Evolutionary conservation across 2,113 vertebrate genomes (phyloP).

Genomic region (Orthonyx spaldingii): DNA sequence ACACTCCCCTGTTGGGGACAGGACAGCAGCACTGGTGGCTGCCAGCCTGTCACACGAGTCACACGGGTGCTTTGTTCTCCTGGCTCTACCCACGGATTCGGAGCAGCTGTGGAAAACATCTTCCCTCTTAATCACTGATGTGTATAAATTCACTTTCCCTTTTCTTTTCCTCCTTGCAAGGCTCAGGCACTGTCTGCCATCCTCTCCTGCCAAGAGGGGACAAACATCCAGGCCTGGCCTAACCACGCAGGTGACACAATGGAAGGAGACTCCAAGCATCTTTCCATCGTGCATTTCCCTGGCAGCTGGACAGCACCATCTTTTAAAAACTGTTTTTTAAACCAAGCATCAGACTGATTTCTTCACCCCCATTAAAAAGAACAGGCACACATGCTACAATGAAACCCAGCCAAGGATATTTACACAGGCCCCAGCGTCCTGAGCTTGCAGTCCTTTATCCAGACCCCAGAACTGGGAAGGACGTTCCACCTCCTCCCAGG

Average conservation of each 20-base stretch:
- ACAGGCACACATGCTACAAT: fast-evolving
- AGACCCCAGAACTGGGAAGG: background rate
- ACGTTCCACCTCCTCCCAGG: background rate
- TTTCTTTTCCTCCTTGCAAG: background rate
- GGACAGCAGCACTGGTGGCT: background rate
- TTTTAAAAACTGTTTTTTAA: background rate
- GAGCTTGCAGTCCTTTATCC: slow-evolving; percentile 8
- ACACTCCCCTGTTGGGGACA: background rate
- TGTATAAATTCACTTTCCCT: background rate
- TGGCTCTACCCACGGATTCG: fast-evolving
- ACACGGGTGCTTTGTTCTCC: background rate
- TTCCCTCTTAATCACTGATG: background rate
- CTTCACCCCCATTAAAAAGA: background rate
- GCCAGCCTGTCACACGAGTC: background rate
- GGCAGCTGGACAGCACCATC: fast-evolving
- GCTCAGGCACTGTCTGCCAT: background rate
- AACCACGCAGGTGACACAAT: background rate
- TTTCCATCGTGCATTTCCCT: background rate
- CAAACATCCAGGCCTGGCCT: background rate
- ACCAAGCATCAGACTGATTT: background rate
- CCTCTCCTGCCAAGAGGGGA: background rate
- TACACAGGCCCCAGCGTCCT: background rate
- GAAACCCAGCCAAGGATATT: background rate
- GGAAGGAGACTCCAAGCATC: background rate
- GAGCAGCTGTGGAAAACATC: background rate